phyloP scores from a whole-genome alignment of 2,888 invertebrate species.

The Selenia dentaria region DNA sequence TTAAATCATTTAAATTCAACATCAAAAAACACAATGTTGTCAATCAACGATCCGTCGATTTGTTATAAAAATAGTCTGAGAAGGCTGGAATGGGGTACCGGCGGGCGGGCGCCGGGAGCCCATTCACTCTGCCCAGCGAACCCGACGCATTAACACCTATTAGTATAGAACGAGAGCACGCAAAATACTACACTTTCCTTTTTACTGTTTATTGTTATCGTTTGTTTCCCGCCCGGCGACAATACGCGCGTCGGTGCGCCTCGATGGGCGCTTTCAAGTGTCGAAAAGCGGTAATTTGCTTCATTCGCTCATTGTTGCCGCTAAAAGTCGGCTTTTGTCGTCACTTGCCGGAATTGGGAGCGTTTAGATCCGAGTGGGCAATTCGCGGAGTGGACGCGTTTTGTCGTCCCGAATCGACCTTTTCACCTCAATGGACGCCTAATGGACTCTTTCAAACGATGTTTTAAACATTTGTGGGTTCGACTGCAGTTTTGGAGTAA shows the following conservation, averaged over 20 bases:
- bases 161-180: conserved; percentile 68
- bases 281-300: conserved; percentile 81
- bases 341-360: conserved; percentile 78
- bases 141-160: conserved; percentile 79
- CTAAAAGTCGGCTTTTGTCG: conserved; percentile 82
- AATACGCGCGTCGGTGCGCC: conserved; percentile 72
- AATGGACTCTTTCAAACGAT: conserved; percentile 37
- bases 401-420: conserved; percentile 42
- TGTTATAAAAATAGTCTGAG: conserved; percentile 71
- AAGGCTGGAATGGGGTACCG: conserved; percentile 37
- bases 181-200: conserved; percentile 82
- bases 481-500: conserved; percentile 21
- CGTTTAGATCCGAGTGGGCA: conserved; percentile 81
- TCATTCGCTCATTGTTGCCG: conserved; percentile 78
- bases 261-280: conserved; percentile 77
- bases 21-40: conserved; percentile 63
- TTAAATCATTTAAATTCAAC: conserved; percentile 57
- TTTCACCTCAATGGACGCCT: conserved; percentile 40
- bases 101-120: conserved; percentile 40
- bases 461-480: conserved; percentile 34
- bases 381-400: conserved; percentile 74
- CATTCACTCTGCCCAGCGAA: conserved; percentile 72
- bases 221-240: conserved; percentile 79
- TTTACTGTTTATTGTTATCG: conserved; percentile 82
- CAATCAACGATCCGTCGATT: conserved; percentile 71